Evolutionary conservation across 2,113 vertebrate genomes (phyloP), one percentile per base, ranked within the genome.

Genomic region (Dipodomys ordii): DNA sequence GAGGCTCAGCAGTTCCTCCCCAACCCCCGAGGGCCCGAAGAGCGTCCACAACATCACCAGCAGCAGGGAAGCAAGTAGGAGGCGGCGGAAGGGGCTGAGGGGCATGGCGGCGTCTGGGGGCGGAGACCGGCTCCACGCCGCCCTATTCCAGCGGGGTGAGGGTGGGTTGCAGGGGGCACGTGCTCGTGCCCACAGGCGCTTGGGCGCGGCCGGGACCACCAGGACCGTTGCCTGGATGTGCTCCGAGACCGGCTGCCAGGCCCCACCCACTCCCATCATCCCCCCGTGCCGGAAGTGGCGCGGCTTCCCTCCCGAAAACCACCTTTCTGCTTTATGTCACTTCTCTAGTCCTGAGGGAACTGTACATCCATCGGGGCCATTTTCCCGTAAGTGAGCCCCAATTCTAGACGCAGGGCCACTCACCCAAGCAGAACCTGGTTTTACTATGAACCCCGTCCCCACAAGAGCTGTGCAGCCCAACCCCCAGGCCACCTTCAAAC

Each of bases 1-100:
- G 53, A 96, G 89, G 85, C 95, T 96, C 88, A 97, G 90, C 60
- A 97, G 90, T 82, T 96, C 96, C 78, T 97, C 96, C 27, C 96
- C 93, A 4, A 97, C 2, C 6, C 94, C 97, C 0, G 95, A 93
- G 23, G 96, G 97, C 22, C 96, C 96, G 0, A 96, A 93, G 65
- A 97, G 94, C 16, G 71, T 83, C 97, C 97, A 97, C 53, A 91
- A 3, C 1, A 95, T 57, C 49, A 69, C 39, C 7, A 97, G 79
- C 46, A 96, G 87, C 62, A 97, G 32, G 13, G 74, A 12, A 6
- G 79, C 95, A 1, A 95, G 74, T 10, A 97, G 95, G 3, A 96
- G 67, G 67, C 96, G 96, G 35, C 87, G 97, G 81, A 90, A 92
- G 20, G 90, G 44, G 35, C 90, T 60, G 83, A 76, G 74, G 46